Conservation (phyloP, 2,797 vertebrate genomes). For the Antrozous pallidus region DNA sequence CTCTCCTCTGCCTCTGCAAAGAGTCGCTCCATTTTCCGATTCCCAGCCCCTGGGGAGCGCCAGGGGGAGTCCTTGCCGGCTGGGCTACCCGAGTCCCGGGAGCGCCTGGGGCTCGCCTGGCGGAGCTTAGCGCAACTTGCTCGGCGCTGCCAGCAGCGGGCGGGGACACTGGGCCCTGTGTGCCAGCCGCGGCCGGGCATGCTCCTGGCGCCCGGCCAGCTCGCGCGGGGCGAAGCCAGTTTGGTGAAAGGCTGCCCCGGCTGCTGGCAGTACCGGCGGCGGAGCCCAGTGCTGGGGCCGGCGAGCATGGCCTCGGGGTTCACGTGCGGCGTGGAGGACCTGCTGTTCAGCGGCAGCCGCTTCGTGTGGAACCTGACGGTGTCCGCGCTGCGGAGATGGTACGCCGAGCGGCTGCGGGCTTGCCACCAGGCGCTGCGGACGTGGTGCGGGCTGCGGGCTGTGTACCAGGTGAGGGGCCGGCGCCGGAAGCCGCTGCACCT, state of each 20-base stretch:
- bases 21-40: background rate
- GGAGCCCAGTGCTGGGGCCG: constrained; percentile 49
- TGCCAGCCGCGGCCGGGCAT: constrained; percentile 84
- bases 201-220: constrained; percentile 88
- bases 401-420: constrained; percentile 87
- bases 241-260: constrained; percentile 80
- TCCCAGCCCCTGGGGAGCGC: constrained; percentile 33
- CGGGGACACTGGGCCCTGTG: constrained; percentile 63
- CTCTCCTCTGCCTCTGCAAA: background rate
- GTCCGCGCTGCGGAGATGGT: constrained; percentile 91
- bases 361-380: constrained; percentile 91
- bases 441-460: constrained; percentile 90
- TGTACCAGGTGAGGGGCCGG: constrained; percentile 91
- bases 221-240: constrained; percentile 83
- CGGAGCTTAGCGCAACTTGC: constrained; percentile 80
- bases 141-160: constrained; percentile 69
- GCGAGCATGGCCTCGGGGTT: constrained; percentile 89
- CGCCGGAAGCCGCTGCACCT: too few species aligned
- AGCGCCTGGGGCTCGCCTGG: constrained; percentile 50
- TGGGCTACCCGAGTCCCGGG: constrained; percentile 48
- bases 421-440: constrained; percentile 90
- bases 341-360: constrained; percentile 91
- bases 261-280: constrained; percentile 64
- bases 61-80: constrained; percentile 55
- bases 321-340: constrained; percentile 91